Base-by-base conservation (phyloP, 2,888 invertebrate species). In the Steinernema hermaphroditum region DNA sequence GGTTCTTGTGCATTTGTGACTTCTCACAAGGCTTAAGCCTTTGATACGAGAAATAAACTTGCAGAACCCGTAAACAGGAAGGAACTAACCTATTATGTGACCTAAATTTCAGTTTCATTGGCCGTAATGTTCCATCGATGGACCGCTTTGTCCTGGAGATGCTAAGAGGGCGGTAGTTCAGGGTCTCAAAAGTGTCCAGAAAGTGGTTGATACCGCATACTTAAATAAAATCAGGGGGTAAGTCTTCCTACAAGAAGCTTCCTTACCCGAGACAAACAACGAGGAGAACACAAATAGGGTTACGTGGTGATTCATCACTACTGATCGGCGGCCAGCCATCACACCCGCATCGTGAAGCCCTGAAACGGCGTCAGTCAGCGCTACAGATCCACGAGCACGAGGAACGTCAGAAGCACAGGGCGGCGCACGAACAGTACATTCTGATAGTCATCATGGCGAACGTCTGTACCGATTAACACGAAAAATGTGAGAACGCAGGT, bases 161-260 rank as follows among this genome's bases (percentile, higher is more conserved):
- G 34, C 74, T 44, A 27, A 79, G 57, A 29, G 80, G 80, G 22
- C 71, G 70, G 73, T 85, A 85, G 71, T 75, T 85, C 44, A 85
- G 75, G 29, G 82, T 80, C 54, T 85, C 83, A 73, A 77, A 85
- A 29, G 80, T 77, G 73, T 85, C 85, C 29, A 85, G 81, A 50
- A 81, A 85, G 74, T 81, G 82, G 76, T 84, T 85, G 27, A 83
- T 75, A 24, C 74, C 76, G 54, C 46, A 22, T 4, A 43, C 79
- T 79, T 69, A 72, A 77, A 73, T 0, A 32, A 74, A 46, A 37
- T 6, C n/a, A 50, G 24, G 2, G 9, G 50, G 12, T 50, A 50
- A 2, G 50, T n/a, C n/a, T 22, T 22, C 50, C 50, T 22, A n/a
- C n/a, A 24, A 9, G 50, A 50, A 19, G n/a, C n/a, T 22, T 4